These are phyloP conservation scores for Zoanthus solanderi DNA, from an alignment of 92 coral and sea anemone genomes.

Conservation along the genomic window DNA sequence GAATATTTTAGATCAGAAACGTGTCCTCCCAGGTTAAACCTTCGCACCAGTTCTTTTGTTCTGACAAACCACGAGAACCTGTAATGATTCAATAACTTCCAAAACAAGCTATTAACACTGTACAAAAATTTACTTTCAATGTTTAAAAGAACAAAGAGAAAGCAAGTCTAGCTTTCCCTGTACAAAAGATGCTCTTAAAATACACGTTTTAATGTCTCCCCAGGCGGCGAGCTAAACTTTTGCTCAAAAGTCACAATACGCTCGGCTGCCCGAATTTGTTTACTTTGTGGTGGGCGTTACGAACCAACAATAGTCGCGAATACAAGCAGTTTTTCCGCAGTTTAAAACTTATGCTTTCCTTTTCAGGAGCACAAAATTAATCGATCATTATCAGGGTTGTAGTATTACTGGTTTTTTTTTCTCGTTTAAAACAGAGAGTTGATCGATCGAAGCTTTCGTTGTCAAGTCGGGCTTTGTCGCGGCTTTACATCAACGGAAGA, in stretches of 20 bases:
- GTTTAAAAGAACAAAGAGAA: background rate
- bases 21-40: slow-evolving; percentile 8
- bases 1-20: slow-evolving; percentile 28
- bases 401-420: background rate
- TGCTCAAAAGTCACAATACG: slow-evolving; percentile 10
- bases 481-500: slow-evolving; percentile 33
- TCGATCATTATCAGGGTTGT: background rate
- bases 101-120: slow-evolving; percentile 32
- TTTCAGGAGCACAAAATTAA: slow-evolving; percentile 6
- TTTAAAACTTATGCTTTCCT: slow-evolving; percentile 43
- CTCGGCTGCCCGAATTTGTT: slow-evolving; percentile 58
- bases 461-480: slow-evolving; percentile 19
- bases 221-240: slow-evolving; percentile 50
- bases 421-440: background rate
- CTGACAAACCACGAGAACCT: slow-evolving; percentile 60
- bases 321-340: slow-evolving; percentile 55
- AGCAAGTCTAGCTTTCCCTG: background rate
- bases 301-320: slow-evolving; percentile 43
- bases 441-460: slow-evolving; percentile 4
- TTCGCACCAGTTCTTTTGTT: slow-evolving; percentile 77
- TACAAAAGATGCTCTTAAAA: background rate
- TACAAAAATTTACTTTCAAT: background rate
- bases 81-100: slow-evolving; percentile 67
- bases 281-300: slow-evolving; percentile 89
- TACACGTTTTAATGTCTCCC: background rate